Base-by-base conservation (phyloP, 2,888 invertebrate genomes). In the Electrophaes corylata region DNA sequence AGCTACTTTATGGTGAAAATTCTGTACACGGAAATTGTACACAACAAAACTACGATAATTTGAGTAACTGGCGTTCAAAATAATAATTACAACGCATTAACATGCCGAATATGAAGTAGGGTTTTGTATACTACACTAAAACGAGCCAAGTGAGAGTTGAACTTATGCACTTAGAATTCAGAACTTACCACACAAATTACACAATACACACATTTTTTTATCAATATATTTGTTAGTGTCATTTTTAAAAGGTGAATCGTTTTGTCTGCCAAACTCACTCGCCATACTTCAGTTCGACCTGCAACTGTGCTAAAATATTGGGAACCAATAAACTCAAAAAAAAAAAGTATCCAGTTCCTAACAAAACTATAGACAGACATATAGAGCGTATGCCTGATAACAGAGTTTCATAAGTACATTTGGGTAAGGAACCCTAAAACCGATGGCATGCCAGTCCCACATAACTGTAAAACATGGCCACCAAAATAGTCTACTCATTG, bases 31-130 rank as follows among this genome's bases (percentile, higher is more conserved):
- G 18, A 45, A 45, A 57, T 45, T 43, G 26, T 49, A 56, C 40
- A 47, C 47, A 33, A 55, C 46, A 55, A 35, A 54, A 57, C 44
- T 43, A 58, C 45, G 51, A 50, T 58, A 40, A 57, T 58, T 65
- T 41, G 43, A 44, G 43, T 47, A 47, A 52, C 51, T 14, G 29
- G 51, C 53, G 26, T 45, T 46, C 35, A 48, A 53, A 62, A 50
- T 60, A 54, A 65, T 61, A 63, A 63, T 63, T 60, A 61, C 40
- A 51, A 45, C 53, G 51, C 52, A 59, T 50, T 45, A 52, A 51
- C 62, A 46, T 44, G 29, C 45, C 57, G 48, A 52, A 55, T 54
- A 10, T 26, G 2, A 43, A 43, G 12, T 26, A 26, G 12, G 23
- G 19, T 26, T 14, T 11, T 43, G 26, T 43, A 43, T 14, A 12